phyloP scores from a whole-genome alignment of 2,113 vertebrate genomes.

The Dermatemys mawii region DNA sequence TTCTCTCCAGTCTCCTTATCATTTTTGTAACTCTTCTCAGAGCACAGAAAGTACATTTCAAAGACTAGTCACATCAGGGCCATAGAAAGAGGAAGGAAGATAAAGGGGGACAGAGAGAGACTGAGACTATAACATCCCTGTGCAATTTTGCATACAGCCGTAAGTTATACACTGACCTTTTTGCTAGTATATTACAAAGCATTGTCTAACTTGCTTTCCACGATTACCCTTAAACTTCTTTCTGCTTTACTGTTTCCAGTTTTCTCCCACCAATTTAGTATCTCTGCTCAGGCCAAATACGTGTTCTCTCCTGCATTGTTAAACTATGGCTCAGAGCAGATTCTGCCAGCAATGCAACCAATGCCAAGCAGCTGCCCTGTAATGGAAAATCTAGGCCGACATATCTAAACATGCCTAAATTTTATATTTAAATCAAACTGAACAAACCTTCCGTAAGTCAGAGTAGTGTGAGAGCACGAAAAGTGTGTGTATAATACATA shows the following conservation, averaged over 20 bases:
- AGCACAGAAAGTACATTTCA: not conserved
- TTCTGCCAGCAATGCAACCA: slow-evolving; percentile 38
- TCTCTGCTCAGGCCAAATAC: slow-evolving; percentile 15
- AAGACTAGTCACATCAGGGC: not conserved
- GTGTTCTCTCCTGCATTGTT: not conserved
- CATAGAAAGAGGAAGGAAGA: not conserved
- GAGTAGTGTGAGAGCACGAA: not conserved
- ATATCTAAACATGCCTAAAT: slow-evolving; percentile 32
- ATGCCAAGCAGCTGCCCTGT: slow-evolving; percentile 41
- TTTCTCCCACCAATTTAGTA: not conserved
- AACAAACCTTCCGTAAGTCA: slow-evolving; percentile 28
- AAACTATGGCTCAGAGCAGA: slow-evolving; percentile 35
- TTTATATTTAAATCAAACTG: slow-evolving; percentile 19
- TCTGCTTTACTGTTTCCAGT: not conserved
- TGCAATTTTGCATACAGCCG: not conserved
- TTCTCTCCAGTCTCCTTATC: not conserved
- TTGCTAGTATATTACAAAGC: not conserved
- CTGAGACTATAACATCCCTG: not conserved
- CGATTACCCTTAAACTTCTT: not conserved
- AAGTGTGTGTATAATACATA: not conserved
- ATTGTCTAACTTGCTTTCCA: not conserved
- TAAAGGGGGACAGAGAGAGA: no score
- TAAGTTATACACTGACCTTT: no score
- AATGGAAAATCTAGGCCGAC: slow-evolving; percentile 32
- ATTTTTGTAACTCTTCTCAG: slow-evolving; percentile 6